These are phyloP conservation scores for Bombus sylvicola DNA, from an alignment of 1,140 invertebrate genomes.

Conservation along the genomic window DNA sequence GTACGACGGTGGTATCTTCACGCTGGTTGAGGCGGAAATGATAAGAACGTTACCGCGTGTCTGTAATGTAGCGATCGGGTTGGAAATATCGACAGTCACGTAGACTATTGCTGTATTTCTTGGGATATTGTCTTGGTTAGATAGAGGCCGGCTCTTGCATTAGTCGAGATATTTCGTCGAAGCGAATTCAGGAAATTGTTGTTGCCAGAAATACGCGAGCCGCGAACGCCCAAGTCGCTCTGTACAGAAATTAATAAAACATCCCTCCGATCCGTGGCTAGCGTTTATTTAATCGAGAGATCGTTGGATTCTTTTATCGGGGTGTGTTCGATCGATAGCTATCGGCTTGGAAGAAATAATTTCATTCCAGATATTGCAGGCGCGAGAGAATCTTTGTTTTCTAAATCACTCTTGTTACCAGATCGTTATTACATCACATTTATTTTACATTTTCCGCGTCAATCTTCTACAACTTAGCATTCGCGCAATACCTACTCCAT, in stretches of 20 bases:
- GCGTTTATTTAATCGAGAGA: slow-evolving; percentile 1
- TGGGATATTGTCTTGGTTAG: slow-evolving; percentile 8
- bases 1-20: not conserved
- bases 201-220: slow-evolving; percentile 3
- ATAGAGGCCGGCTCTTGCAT: not conserved
- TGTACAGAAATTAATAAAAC: slow-evolving; percentile 29
- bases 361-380: not conserved
- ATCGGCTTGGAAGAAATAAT: not conserved
- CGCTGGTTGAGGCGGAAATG: not conserved
- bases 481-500: no score
- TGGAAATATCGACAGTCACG: slow-evolving; percentile 48
- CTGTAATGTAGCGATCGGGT: slow-evolving; percentile 16
- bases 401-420: no score
- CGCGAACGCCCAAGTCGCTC: no score
- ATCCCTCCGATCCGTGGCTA: no score
- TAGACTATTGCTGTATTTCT: slow-evolving; percentile 28
- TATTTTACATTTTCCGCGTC: no score
- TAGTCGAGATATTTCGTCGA: not conserved
- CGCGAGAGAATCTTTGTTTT: not conserved
- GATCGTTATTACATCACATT: no score
- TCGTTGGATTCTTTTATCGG: not conserved
- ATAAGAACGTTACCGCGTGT: slow-evolving; percentile 15
- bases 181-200: not conserved
- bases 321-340: not conserved
- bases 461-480: no score